These are phyloP conservation scores for Phoxinus dragarum DNA, from an alignment of 2,797 vertebrate species.

Conservation along the genomic window DNA sequence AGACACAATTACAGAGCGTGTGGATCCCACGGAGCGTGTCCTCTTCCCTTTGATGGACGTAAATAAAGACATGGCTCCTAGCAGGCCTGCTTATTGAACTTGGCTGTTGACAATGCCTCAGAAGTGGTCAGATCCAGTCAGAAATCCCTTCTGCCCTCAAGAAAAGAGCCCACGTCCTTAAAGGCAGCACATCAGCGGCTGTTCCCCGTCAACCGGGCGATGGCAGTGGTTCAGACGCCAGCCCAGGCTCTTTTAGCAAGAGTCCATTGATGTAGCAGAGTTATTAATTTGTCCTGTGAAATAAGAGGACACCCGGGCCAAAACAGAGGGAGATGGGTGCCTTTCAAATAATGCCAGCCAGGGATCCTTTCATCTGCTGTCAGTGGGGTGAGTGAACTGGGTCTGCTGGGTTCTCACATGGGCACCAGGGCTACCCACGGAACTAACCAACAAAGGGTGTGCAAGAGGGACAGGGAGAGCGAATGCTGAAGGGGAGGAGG, in stretches of 20 bases:
- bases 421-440: constrained; percentile 79
- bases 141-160: constrained; percentile 70
- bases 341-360: constrained; percentile 62
- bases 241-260: constrained; percentile 65
- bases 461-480: constrained; percentile 39
- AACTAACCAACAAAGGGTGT: constrained; percentile 78
- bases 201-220: constrained; percentile 46
- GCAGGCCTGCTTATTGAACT: constrained; percentile 76
- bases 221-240: constrained; percentile 65
- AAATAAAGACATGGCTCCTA: constrained; percentile 78
- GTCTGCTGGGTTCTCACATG: constrained; percentile 69
- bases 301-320: constrained; percentile 79
- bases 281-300: constrained; percentile 84
- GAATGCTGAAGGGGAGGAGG: constrained; percentile 48
- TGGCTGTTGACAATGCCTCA: constrained; percentile 82
- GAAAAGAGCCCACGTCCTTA: constrained; percentile 70
- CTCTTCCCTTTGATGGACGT: constrained; percentile 78
- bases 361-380: constrained; percentile 77
- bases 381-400: constrained; percentile 73
- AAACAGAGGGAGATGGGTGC: constrained; percentile 80
- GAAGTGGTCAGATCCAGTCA: constrained; percentile 81
- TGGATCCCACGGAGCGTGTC: constrained; percentile 64
- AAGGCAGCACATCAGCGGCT: constrained; percentile 50
- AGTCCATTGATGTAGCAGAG: constrained; percentile 80
- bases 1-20: constrained; percentile 62